Evolutionary conservation across 1,140 invertebrate genomes (phyloP).

Genomic region (Lanistes nyassanus): DNA sequence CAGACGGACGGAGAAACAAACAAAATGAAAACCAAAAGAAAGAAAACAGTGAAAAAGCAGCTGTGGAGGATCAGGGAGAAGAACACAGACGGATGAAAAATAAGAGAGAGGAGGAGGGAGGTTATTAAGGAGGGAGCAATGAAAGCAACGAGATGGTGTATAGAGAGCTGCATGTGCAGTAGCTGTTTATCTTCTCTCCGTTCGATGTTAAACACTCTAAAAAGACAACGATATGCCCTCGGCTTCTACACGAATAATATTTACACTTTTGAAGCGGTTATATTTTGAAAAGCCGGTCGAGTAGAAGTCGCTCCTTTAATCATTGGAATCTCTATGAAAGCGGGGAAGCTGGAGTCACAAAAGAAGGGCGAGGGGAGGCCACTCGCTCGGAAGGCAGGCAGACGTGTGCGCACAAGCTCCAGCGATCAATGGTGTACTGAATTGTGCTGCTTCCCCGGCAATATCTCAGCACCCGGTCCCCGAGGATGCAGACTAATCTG

Average conservation of each 20-base stretch:
- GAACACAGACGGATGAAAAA: not conserved
- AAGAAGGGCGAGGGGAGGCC: not conserved
- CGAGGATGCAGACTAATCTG: conserved; percentile 22
- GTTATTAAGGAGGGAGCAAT: not conserved
- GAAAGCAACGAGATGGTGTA: conserved; percentile 7
- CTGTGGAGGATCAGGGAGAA: not conserved
- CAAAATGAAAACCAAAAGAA: not conserved
- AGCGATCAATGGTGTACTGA: conserved; percentile 11
- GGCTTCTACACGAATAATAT: no score
- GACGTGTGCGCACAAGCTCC: not conserved
- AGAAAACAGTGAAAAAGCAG: not conserved
- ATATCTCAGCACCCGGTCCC: conserved; percentile 28
- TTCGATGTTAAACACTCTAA: no score
- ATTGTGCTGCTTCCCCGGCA: conserved; percentile 16
- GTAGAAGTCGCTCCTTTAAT: no score
- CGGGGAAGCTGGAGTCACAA: no score
- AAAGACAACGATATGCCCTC: no score
- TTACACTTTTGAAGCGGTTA: no score
- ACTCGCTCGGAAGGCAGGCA: no score
- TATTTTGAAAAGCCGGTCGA: no score
- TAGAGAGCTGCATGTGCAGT: no score
- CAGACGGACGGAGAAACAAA: not conserved
- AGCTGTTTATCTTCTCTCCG: no score
- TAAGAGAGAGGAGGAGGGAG: not conserved
- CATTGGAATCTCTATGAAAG: no score